phyloP scores from a whole-genome alignment of 2,113 vertebrate species.

The Microtus montanus region DNA sequence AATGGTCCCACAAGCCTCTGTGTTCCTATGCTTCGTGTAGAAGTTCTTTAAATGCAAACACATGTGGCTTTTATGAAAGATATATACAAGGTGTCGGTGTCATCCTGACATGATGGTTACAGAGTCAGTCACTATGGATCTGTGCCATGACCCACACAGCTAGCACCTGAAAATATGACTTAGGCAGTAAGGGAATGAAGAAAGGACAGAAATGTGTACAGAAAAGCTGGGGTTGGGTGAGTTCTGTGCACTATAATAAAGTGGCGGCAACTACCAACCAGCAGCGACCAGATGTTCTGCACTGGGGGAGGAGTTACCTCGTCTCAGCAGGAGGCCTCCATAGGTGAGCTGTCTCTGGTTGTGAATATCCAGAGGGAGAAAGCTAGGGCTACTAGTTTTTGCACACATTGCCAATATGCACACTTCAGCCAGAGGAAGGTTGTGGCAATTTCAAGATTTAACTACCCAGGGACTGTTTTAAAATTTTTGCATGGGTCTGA shows the following conservation, averaged over 20 bases:
- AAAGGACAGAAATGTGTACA: not conserved
- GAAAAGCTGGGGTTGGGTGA: not conserved
- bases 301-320: not conserved
- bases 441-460: not conserved
- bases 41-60: not conserved
- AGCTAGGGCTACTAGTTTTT: not conserved
- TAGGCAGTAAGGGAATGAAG: not conserved
- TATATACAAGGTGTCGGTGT: not conserved
- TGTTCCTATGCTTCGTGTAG: not conserved
- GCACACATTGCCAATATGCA: not conserved
- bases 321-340: not conserved
- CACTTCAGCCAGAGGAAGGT: no score
- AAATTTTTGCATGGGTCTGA: not conserved
- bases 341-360: not conserved
- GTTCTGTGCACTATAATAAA: not conserved
- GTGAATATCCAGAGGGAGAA: not conserved
- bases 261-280: not conserved
- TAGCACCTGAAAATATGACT: not conserved
- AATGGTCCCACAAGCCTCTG: not conserved
- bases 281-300: no score
- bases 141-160: not conserved
- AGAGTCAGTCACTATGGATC: not conserved
- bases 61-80: not conserved
- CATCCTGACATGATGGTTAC: not conserved
- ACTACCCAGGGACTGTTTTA: no score